phyloP scores from a whole-genome alignment of 1,140 invertebrate species.

The Lepidurus apus region DNA sequence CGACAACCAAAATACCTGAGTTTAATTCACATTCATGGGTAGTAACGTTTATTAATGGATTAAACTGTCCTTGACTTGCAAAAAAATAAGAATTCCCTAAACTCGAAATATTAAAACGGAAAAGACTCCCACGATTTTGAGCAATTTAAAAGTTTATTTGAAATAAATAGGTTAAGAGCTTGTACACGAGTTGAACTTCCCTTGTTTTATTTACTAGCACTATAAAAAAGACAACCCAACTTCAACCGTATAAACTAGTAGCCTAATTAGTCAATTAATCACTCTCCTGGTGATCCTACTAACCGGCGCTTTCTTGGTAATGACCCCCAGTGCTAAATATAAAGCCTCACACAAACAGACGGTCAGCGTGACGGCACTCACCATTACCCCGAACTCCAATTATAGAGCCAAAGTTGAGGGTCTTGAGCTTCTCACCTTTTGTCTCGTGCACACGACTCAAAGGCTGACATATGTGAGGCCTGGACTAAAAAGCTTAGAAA shows the following conservation, averaged over 20 bases:
- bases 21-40: no score
- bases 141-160: no score
- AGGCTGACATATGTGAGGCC: slow-evolving; percentile 3
- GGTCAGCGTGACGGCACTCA: neutral
- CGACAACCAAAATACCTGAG: no score
- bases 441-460: neutral
- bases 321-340: neutral
- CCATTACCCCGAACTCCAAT: neutral
- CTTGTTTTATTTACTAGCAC: no score
- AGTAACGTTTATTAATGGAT: no score
- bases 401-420: neutral
- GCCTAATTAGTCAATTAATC: slow-evolving; percentile 6
- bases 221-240: neutral
- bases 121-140: no score
- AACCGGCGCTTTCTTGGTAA: neutral
- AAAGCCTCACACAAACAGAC: slow-evolving; percentile 7
- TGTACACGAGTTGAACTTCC: no score
- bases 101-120: no score
- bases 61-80: no score
- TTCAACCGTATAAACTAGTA: neutral
- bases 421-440: neutral
- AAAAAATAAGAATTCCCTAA: no score
- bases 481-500: neutral
- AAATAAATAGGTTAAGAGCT: no score
- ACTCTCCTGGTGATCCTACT: neutral